phyloP scores from a whole-genome alignment of 2,888 invertebrate genomes.

The Spilarctia lutea region DNA sequence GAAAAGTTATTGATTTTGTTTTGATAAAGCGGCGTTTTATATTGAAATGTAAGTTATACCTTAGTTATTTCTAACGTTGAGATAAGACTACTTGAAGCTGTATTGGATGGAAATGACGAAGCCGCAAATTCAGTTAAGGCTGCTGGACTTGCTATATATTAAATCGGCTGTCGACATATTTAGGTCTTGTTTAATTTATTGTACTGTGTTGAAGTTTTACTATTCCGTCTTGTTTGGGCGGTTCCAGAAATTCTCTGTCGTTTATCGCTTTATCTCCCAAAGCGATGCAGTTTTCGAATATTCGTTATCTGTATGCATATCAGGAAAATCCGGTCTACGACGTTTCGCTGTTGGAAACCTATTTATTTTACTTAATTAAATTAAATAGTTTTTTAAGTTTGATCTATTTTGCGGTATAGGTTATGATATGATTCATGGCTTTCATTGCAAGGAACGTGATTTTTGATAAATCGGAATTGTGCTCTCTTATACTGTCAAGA shows the following conservation, averaged over 20 bases:
- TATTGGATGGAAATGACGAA: constrained; percentile 64
- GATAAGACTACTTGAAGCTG: constrained; percentile 51
- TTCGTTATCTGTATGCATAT: constrained; percentile 22
- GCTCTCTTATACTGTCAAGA: background rate
- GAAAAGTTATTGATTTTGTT: constrained; percentile 43
- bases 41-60: constrained; percentile 57
- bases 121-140: constrained; percentile 68
- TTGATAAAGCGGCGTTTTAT: constrained; percentile 30
- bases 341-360: background rate
- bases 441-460: background rate
- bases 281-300: constrained; percentile 10
- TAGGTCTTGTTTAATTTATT: constrained; percentile 17
- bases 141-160: constrained; percentile 8
- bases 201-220: constrained; percentile 1
- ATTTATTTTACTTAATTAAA: constrained; percentile 4
- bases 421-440: constrained; percentile 26
- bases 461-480: background rate
- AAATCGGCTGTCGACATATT: constrained; percentile 10
- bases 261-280: constrained; percentile 22
- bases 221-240: constrained; percentile 42
- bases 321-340: constrained; percentile 19
- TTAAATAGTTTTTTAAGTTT: background rate
- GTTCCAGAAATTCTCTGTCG: constrained; percentile 36
- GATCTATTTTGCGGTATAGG: constrained; percentile 16
- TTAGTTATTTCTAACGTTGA: constrained; percentile 29